A percentile compares a stretch with the other conserved stretches of the same genome.
These are phyloP conservation scores for Polymixis lichenea DNA, from an alignment of 2,888 invertebrate genomes.

Conservation along the genomic window DNA sequence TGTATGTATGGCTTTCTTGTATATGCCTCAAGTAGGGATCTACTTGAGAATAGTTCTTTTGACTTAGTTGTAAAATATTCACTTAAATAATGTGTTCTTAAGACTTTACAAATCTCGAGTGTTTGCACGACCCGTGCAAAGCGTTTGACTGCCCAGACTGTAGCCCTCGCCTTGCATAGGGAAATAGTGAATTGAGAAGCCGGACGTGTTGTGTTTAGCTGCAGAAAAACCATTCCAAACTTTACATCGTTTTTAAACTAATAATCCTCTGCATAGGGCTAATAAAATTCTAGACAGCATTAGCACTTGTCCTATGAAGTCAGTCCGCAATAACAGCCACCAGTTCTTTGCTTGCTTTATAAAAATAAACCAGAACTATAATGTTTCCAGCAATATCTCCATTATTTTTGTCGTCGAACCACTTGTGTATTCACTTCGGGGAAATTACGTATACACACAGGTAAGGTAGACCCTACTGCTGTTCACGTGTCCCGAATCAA, in stretches of 20 bases:
- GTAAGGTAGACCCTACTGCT: slow-evolving; percentile 66
- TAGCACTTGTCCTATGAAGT: neutral
- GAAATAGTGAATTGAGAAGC: neutral
- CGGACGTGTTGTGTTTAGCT: neutral
- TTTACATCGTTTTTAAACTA: neutral
- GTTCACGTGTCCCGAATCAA: slow-evolving; percentile 71
- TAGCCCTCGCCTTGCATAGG: neutral
- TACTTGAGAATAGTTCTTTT: slow-evolving; percentile 18
- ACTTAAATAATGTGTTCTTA: neutral
- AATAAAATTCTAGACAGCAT: neutral
- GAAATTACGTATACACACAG: slow-evolving; percentile 71
- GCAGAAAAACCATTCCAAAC: neutral
- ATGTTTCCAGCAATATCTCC: slow-evolving; percentile 15
- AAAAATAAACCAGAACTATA: slow-evolving; percentile 7
- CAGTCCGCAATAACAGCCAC: neutral
- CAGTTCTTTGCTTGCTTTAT: neutral
- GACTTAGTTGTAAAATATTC: slow-evolving; percentile 3
- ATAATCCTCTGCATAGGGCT: neutral
- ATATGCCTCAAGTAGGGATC: slow-evolving; percentile 22
- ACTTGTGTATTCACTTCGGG: slow-evolving; percentile 67
- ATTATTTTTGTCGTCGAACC: slow-evolving; percentile 56
- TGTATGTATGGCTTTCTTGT: slow-evolving; percentile 66
- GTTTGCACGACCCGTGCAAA: slow-evolving; percentile 1
- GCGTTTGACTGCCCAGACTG: neutral
- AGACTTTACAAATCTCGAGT: neutral